phyloP scores from a whole-genome alignment of 2,797 vertebrate genomes.

The Okamejei kenojei region DNA sequence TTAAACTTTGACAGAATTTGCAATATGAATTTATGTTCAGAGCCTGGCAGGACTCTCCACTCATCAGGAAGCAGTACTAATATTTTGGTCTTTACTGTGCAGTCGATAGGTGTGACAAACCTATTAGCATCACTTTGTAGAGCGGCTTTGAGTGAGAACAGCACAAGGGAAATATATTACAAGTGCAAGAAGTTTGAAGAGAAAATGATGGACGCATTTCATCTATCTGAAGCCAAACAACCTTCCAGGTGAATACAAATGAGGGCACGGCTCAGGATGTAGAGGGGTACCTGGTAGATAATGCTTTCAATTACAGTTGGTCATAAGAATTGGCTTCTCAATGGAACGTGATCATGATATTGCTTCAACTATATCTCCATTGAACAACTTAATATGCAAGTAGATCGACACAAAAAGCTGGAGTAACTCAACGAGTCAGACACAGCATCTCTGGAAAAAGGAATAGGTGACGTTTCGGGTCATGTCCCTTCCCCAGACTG shows the following conservation, averaged over 20 bases:
- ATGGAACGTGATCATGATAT: neutral
- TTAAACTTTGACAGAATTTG: conserved; percentile 13
- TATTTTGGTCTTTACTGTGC: conserved; percentile 15
- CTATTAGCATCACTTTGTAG: conserved; percentile 11
- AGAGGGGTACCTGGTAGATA: neutral
- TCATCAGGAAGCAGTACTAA: neutral
- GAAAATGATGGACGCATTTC: conserved; percentile 7
- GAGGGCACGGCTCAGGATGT: neutral
- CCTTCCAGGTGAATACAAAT: neutral
- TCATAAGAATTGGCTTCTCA: neutral
- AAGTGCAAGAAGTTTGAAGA: neutral
- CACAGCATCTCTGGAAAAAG: too few species aligned
- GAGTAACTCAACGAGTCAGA: too few species aligned
- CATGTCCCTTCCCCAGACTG: too few species aligned
- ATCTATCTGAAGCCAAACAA: neutral
- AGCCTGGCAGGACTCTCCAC: neutral
- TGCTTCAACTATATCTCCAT: neutral
- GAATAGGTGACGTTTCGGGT: too few species aligned
- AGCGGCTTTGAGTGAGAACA: neutral
- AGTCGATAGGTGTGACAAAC: neutral
- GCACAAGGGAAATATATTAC: conserved; percentile 1
- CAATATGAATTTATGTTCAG: neutral
- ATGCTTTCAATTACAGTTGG: neutral
- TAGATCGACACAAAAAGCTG: too few species aligned
- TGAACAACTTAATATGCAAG: neutral